Evolutionary conservation across 1,140 invertebrate genomes (phyloP), one percentile per base, ranked within the genome.

Genomic region (Neodiprion fabricii): DNA sequence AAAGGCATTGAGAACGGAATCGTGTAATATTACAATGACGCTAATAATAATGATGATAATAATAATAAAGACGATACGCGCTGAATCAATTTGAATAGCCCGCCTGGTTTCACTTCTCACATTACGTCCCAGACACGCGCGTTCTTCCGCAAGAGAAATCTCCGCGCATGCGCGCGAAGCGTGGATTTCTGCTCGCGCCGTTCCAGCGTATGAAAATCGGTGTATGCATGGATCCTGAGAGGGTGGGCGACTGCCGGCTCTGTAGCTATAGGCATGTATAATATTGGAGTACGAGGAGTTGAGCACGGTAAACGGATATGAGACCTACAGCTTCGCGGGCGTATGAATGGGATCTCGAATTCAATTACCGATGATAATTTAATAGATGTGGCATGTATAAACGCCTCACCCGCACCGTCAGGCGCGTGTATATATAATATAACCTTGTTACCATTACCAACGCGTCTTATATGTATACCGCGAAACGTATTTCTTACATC

Each of bases 361-460:
- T 71, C 70, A 40, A 71, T 71, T 71, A 71, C 48, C 70, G 70
- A 71, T 47, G 70, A 71, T 71, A 71, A 71, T 71, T 71, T 50
- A 71, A 71, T 71, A 50, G 40, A 71, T 71, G 48, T 23, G n/a
- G 70, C 7, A 40, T 4, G 28, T 40, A 40, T 40, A 40, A 40
- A 2, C 28, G 28, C 28, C 2, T 5, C 28, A 40, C 28, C 61
- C 61, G 61, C 17, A 14, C 17, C 61, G 61, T 14, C 17, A 14
- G 1, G 17, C 17, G 61, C 4, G 17, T 65, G 17, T 21, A 17
- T 21, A 7, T 21, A 14, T 65, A 69, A 47, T 21, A 11, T 21
- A 69, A 11, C 67, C 23, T 12, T 17, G 17, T 47, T 17, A 47
- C 14, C 67, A 5, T 5, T 47, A 11, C 21, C 2, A 69, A 11